Conservation (phyloP, 1,140 invertebrate genomes). For the Meloidogyne floridensis region DNA sequence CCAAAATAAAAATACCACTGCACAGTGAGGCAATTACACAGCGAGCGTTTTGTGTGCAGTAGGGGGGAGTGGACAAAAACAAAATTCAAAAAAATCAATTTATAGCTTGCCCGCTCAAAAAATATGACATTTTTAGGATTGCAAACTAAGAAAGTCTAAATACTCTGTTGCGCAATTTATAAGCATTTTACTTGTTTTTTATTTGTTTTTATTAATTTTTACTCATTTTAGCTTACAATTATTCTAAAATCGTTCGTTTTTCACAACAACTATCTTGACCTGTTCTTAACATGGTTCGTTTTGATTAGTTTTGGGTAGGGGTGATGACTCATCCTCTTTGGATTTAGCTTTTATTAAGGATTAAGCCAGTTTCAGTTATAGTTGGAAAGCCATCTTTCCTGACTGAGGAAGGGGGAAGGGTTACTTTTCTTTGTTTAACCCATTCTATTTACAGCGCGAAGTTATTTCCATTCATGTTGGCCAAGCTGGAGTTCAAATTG, state of each 20-base stretch:
- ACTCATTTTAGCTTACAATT: not conserved
- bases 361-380: no score
- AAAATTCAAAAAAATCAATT: not conserved
- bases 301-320: not conserved
- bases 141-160: not conserved
- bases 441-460: conserved; percentile 66
- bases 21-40: no score
- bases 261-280: not conserved
- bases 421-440: not conserved
- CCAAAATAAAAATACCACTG: no score
- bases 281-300: not conserved
- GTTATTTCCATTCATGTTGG: conserved; percentile 70
- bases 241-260: not conserved
- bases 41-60: not conserved
- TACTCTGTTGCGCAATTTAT: not conserved
- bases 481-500: conserved; percentile 72
- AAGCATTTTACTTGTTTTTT: not conserved
- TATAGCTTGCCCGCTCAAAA: not conserved
- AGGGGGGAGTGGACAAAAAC: not conserved
- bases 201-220: not conserved
- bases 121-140: not conserved
- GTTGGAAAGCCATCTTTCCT: no score
- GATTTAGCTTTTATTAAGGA: no score
- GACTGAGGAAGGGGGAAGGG: no score
- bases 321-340: no score